Evolutionary conservation across 2,113 vertebrate species (phyloP), one percentile per base, ranked within the genome.

Genomic region (Takifugu bimaculatus): DNA sequence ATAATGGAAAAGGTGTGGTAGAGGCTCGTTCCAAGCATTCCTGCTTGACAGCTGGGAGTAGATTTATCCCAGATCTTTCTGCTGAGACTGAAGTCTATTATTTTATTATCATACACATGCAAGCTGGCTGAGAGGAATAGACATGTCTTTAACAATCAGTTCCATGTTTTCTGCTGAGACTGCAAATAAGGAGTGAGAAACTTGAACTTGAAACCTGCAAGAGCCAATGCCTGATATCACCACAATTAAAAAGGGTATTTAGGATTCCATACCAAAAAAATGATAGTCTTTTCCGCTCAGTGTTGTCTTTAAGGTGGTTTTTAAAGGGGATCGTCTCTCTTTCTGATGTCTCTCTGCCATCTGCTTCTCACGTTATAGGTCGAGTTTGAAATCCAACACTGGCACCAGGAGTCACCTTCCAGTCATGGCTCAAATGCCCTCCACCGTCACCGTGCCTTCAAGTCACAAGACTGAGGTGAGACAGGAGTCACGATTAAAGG

Each of bases 351-450:
- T 13, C 70, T 69, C 9, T 60, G 54, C 74, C 79, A 60, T 72
- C 65, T 26, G 29, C 60, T 65, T 75, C 70, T 69, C 60, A 64
- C 55, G 77, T 77, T 77, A 72, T 70, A 65, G 74, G 74, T 74
- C 2, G 60, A 52, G 68, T 82, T 75, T 84, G 85, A 84, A 89
- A 89, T 65, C 67, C 65, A 80, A 88, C 78, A 82, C 88, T 82
- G 78, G 78, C 79, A 78, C 78, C 85, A 83, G 81, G 86, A 84
- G 84, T 87, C 81, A 83, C 78, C 84, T 88, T 87, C 80, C 79
- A 77, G 51, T 62, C 82, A 72, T 71, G 78, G 50, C 65, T 74
- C 75, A 50, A 65, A 74, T 60, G 68, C 72, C 75, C 70, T 49
- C 42, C 66, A 27, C 66, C 64, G 60, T 66, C 75, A 72, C 63